A percentile compares a stretch with the other conserved stretches of the same genome.
These are phyloP conservation scores for Tragelaphus imberbis DNA, from an alignment of 2,113 vertebrate species.

Conservation along the genomic window DNA sequence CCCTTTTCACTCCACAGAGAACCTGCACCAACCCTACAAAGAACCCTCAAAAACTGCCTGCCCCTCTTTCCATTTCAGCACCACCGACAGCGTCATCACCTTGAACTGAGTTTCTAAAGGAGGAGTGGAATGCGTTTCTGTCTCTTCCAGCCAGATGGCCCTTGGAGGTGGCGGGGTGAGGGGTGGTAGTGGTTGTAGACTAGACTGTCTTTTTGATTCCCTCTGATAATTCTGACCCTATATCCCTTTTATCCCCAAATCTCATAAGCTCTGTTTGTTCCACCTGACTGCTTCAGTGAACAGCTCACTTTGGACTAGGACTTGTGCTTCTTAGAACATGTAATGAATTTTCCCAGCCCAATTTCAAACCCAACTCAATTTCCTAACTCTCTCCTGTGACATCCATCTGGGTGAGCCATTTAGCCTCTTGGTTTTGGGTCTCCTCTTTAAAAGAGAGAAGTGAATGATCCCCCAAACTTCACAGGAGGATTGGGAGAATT, in stretches of 20 bases:
- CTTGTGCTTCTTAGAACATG: neutral
- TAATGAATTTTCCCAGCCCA: neutral
- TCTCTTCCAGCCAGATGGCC: neutral
- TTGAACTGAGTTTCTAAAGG: neutral
- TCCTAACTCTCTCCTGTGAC: neutral
- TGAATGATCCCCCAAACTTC: neutral
- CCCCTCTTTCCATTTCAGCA: too few species aligned
- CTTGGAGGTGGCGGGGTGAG: fast-evolving
- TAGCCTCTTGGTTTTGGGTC: neutral
- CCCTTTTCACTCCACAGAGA: too few species aligned
- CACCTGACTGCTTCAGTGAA: neutral
- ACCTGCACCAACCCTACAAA: too few species aligned
- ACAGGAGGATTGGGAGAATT: neutral
- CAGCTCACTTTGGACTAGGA: neutral
- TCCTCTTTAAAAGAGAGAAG: neutral
- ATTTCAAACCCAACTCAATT: neutral
- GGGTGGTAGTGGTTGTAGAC: neutral
- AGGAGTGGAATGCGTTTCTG: neutral
- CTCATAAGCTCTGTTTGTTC: too few species aligned
- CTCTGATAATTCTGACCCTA: neutral
- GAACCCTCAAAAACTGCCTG: neutral
- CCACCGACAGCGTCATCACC: too few species aligned
- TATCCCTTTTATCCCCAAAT: neutral
- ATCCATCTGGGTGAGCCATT: neutral
- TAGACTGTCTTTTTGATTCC: neutral